Conservation (phyloP, 2,888 invertebrate species). For the Plagiodera versicolora region DNA sequence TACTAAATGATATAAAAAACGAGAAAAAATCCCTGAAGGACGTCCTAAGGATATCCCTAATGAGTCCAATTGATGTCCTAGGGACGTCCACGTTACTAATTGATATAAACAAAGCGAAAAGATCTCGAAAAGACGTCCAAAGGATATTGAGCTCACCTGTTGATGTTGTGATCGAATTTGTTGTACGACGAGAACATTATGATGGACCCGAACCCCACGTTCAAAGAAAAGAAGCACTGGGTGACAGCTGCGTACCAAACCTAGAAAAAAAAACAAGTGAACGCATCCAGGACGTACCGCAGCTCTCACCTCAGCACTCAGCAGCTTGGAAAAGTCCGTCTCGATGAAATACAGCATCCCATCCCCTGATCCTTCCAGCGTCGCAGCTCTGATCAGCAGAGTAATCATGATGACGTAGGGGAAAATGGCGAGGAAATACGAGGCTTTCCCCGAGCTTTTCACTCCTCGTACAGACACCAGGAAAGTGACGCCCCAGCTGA, state of each 20-base stretch:
- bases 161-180: constrained; percentile 67
- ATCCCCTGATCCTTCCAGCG: constrained; percentile 68
- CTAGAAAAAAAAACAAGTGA: constrained; percentile 23
- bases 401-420: constrained; percentile 79
- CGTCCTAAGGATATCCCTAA: too few species aligned
- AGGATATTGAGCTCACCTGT: constrained; percentile 33
- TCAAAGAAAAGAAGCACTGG: constrained; percentile 78
- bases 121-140: too few species aligned
- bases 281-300: not conserved
- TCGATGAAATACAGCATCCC: constrained; percentile 80
- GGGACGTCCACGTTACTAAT: too few species aligned
- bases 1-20: too few species aligned
- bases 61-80: too few species aligned
- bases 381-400: constrained; percentile 68
- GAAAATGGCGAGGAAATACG: constrained; percentile 88
- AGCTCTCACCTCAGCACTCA: constrained; percentile 64
- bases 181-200: constrained; percentile 82
- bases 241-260: constrained; percentile 70
- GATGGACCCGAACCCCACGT: constrained; percentile 73
- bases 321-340: constrained; percentile 76
- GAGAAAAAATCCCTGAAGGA: too few species aligned
- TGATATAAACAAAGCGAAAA: too few species aligned
- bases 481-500: constrained; percentile 71
- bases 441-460: constrained; percentile 77
- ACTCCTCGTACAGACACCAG: constrained; percentile 72